Base-by-base conservation (phyloP, 2,888 invertebrate genomes). In the Tanytarsus gracilentus region DNA sequence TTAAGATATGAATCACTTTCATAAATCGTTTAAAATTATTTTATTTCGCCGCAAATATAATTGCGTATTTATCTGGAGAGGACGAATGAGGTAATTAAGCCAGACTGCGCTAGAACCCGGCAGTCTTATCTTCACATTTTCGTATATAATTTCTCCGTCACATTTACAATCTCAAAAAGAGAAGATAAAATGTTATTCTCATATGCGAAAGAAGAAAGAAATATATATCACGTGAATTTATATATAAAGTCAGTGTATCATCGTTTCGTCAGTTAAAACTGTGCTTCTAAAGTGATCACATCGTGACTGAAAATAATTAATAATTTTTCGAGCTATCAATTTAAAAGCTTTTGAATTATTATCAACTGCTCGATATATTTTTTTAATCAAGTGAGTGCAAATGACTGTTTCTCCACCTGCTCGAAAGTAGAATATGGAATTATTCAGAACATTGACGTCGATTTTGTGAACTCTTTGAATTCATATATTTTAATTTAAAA, bases 221-320 rank as follows among this genome's bases (percentile, higher is more conserved):
- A n/a, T n/a, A n/a, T n/a, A n/a, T n/a, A 44, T 44, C 44, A 44
- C 44, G 44, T 44, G 44, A 44, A 44, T 21, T 44, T 40, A 23
- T 44, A 44, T 44, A 44, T 23, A 44, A 23, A 44, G 21, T 23
- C 18, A 4, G 44, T 44, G 9, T 23, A 11, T 23, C 44, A 18
- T 44, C 44, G 44, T 23, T 21, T 21, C 16, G 11, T 44, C 44
- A 44, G 44, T 44, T 44, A 11, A 18, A 44, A 23, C 23, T 44
- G 16, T 21, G 16, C 11, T 44, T 18, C 23, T 11, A 18, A 21
- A 18, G 18, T 23, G 23, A 44, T 44, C 44, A 11, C 21, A 11
- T 44, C 44, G 44, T 44, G 9, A 18, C 5, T 23, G 23, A 44
- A 44, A 44, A 44, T 44, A 44, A 44, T 18, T 33, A 33, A 18